phyloP scores from a whole-genome alignment of 2,797 vertebrate genomes.

The Catharus ustulatus region DNA sequence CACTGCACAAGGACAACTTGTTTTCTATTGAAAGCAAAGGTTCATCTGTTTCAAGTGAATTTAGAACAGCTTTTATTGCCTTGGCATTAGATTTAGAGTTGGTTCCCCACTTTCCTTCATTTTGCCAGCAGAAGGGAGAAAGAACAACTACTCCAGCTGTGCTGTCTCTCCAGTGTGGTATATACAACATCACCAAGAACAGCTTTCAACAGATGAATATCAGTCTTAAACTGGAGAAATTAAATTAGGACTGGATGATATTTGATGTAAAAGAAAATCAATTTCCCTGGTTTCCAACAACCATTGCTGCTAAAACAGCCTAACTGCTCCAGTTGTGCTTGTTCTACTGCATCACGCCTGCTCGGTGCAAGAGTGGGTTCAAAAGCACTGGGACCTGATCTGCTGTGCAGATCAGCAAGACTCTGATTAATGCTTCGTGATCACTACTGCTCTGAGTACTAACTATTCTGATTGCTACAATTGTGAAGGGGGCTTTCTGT shows the following conservation, averaged over 20 bases:
- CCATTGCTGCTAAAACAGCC: neutral
- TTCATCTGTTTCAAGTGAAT: neutral
- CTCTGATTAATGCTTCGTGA: neutral
- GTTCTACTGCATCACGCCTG: neutral
- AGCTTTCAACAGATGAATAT: neutral
- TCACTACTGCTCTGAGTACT: neutral
- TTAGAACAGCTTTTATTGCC: neutral
- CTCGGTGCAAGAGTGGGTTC: neutral
- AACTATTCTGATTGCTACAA: neutral
- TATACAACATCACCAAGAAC: neutral
- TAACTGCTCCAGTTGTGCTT: neutral
- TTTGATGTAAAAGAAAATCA: neutral
- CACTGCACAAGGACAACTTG: neutral
- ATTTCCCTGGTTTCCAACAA: neutral
- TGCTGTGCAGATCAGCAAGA: neutral
- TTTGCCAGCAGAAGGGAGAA: neutral
- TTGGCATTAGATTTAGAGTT: neutral
- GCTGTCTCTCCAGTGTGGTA: neutral
- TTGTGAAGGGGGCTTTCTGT: neutral
- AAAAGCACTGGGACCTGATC: neutral
- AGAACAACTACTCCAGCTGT: neutral
- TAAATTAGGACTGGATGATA: neutral
- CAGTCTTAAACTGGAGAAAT: neutral
- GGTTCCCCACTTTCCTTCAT: neutral
- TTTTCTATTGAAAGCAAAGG: neutral